These are phyloP conservation scores for Fissipunctia ypsillon DNA, from an alignment of 2,888 invertebrate genomes.

Conservation along the genomic window DNA sequence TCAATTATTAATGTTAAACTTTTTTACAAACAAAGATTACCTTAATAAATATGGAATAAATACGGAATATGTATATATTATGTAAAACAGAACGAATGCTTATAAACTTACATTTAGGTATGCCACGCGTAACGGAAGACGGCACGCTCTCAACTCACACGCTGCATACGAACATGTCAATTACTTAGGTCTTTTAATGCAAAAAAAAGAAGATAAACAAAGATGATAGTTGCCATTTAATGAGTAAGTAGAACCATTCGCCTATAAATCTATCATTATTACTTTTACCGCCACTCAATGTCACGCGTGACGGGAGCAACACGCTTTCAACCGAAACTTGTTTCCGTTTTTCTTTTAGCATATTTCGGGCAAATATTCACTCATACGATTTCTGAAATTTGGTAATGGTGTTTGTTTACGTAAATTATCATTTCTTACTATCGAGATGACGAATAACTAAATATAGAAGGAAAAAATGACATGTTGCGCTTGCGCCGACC, in stretches of 20 bases:
- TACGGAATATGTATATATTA: neutral
- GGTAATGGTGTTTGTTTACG: neutral
- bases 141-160: conserved; percentile 22
- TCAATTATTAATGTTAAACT: conserved; percentile 10
- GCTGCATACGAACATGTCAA: conserved; percentile 7
- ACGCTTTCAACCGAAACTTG: neutral
- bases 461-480: too few relatives aligned
- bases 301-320: neutral
- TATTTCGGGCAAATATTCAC: neutral
- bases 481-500: too few relatives aligned
- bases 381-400: neutral
- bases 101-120: conserved; percentile 9
- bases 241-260: neutral
- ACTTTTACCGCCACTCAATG: neutral
- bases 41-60: too few relatives aligned
- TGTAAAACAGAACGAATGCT: conserved; percentile 2
- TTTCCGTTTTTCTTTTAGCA: neutral
- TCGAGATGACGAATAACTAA: too few relatives aligned
- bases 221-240: neutral
- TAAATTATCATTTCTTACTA: neutral
- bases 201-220: neutral
- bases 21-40: conserved; percentile 12
- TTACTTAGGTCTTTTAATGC: neutral
- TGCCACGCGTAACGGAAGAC: conserved; percentile 25
- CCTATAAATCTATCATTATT: neutral